A percentile compares a stretch with the other conserved stretches of the same genome.
These are phyloP conservation scores for Apodemia zela DNA, from an alignment of 2,888 invertebrate species.

Conservation along the genomic window DNA sequence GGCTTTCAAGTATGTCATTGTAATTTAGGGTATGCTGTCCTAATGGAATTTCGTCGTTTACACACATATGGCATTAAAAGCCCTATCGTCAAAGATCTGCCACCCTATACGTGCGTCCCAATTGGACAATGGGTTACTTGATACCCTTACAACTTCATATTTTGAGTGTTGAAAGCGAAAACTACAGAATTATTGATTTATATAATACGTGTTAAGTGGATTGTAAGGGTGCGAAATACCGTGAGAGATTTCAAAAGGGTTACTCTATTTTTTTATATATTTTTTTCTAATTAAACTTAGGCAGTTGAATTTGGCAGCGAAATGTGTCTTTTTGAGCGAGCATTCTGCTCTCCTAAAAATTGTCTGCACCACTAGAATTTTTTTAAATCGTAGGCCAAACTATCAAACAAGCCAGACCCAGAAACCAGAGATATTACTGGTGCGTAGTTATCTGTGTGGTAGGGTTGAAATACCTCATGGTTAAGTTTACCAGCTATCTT, in stretches of 20 bases:
- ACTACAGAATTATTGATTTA: background rate
- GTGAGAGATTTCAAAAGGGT: background rate
- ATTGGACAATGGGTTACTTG: constrained; percentile 2
- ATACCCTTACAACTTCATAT: constrained; percentile 6
- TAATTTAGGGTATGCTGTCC: constrained; percentile 22
- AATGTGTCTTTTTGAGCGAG: too few relatives aligned
- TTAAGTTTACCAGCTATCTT: too few relatives aligned
- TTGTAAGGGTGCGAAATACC: background rate
- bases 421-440: too few relatives aligned
- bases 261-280: background rate
- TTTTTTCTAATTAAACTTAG: too few relatives aligned
- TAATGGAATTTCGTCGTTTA: constrained; percentile 30
- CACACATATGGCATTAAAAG: constrained; percentile 22
- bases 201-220: background rate
- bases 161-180: background rate
- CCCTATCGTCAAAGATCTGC: constrained; percentile 5
- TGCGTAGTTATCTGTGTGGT: too few relatives aligned
- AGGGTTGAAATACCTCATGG: too few relatives aligned
- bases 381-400: too few relatives aligned
- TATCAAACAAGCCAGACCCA: too few relatives aligned
- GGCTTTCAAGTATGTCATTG: constrained; percentile 8
- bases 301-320: too few relatives aligned
- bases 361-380: too few relatives aligned
- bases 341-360: too few relatives aligned
- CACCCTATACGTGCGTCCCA: constrained; percentile 3